Base-by-base conservation (phyloP, 2,113 vertebrate genomes). In the Caranx ignobilis region DNA sequence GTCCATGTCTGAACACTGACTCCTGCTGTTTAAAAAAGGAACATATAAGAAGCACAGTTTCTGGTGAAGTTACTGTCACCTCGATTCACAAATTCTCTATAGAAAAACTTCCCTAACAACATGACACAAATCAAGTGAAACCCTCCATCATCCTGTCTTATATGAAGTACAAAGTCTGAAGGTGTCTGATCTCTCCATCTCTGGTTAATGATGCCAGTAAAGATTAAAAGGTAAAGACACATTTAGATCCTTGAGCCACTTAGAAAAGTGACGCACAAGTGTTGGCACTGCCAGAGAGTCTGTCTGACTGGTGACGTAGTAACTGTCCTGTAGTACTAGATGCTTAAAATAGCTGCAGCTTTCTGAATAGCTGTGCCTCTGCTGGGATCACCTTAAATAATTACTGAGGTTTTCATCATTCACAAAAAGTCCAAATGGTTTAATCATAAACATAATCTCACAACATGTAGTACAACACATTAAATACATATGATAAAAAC, bases 191-290 rank as follows among this genome's bases (percentile, higher is more conserved):
- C 39, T 70, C n/a, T 41, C 35, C 74, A 41, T 37, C 37, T 47
- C 15, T 48, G 16, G 26, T 65, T 37, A 47, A 35, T 21, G 13
- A 37, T 31, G 50, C 19, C 15, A 35, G 66, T n/a, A 41, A 61
- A 75, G 73, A 83, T 71, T 76, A 62, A 73, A 73, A 67, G 55
- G 43, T 65, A 5, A 10, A 59, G 59, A 75, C 76, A 70, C 64
- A 54, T 79, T 73, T 72, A 90, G 80, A 82, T 10, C 5, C 34
- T 75, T 86, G 74, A 91, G 78, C 90, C 84, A 76, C 79, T 93
- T 88, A 91, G 71, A 59, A 52, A 43, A 13, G 12, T 75, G 76
- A 83, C 52, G 43, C 62, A 76, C 10, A 45, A 66, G 26, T 43
- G 56, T 13, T 52, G 68, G 77, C 79, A 31, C 39, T 31, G 66